phyloP scores from a whole-genome alignment of 2,113 vertebrate genomes.

The Muntiacus muntjak region DNA sequence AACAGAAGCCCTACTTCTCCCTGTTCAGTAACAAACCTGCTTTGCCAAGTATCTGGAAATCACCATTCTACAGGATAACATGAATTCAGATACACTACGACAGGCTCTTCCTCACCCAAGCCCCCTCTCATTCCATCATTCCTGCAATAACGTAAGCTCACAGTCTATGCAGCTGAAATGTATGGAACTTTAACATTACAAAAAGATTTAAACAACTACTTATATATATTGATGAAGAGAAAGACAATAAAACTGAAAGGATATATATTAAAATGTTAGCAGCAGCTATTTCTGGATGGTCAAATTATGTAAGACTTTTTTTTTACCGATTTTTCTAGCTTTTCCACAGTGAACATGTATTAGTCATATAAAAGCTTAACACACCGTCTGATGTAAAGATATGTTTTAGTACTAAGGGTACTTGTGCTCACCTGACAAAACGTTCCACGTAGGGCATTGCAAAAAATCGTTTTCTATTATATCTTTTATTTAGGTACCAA shows the following conservation, averaged over 20 bases:
- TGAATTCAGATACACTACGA: not conserved
- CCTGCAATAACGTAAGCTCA: not conserved
- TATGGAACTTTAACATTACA: not conserved
- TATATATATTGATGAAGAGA: not conserved
- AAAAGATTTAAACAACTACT: not conserved
- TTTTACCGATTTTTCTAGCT: not conserved
- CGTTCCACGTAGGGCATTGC: slow-evolving; percentile 85
- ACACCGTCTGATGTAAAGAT: not conserved
- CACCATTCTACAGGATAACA: not conserved
- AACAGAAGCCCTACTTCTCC: not conserved
- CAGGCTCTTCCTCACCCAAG: not conserved
- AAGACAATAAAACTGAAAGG: not conserved
- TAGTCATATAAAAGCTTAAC: not conserved
- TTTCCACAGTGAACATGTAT: not conserved
- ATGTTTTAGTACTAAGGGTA: not conserved
- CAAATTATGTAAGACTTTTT: not conserved
- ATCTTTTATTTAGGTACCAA: slow-evolving; percentile 91
- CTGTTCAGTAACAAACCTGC: not conserved
- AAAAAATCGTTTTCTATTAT: slow-evolving; percentile 89
- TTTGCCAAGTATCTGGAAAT: not conserved
- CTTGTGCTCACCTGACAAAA: slow-evolving; percentile 86
- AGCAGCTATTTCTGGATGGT: not conserved
- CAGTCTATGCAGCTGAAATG: not conserved
- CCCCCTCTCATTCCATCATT: not conserved
- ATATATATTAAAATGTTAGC: not conserved